Evolutionary conservation across 2,888 invertebrate genomes (phyloP), one percentile per base, ranked within the genome.

Genomic region (Parnassius mnemosyne): DNA sequence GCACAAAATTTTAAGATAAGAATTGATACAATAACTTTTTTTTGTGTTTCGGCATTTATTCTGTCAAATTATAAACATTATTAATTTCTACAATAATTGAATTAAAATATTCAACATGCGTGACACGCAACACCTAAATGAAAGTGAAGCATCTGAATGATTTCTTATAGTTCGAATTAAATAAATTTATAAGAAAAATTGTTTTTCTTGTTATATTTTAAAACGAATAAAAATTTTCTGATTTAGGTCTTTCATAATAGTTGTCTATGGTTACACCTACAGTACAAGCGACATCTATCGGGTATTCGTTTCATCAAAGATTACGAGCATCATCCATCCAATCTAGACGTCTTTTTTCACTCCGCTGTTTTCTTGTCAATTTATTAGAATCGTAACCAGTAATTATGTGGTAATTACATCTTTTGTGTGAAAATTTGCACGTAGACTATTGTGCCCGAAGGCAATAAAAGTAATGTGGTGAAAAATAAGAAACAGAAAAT

Each of bases 281-380:
- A n/a, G 34, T 9, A 50, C 61, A 41, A 68, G 67, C 80, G 85
- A 85, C 89, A 88, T 89, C 89, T 90, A 72, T 76, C 74, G 84
- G 68, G 62, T 56, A 67, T 64, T 71, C 61, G 11, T 57, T 67
- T 71, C 64, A 73, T 71, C 68, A 66, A 69, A 71, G 69, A 73
- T 71, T 75, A 59, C 77, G 76, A 78, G 79, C 78, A 80, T 80
- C 78, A 78, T 74, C 75, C 77, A 75, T 71, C 73, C 74, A 66
- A 70, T 70, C 71, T 76, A 77, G 82, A 87, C 87, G 86, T 89
- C 85, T 86, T 85, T 85, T 85, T 84, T 77, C 79, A 81, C 80
- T 83, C 80, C 77, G 81, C 81, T 89, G 85, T 85, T 87, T 86
- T 87, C 86, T 34, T 86, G 86, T 85, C 84, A 83, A 77, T 76